Evolutionary conservation across 2,797 vertebrate species (phyloP).

Genomic region (Oceanodroma leucorhoa): DNA sequence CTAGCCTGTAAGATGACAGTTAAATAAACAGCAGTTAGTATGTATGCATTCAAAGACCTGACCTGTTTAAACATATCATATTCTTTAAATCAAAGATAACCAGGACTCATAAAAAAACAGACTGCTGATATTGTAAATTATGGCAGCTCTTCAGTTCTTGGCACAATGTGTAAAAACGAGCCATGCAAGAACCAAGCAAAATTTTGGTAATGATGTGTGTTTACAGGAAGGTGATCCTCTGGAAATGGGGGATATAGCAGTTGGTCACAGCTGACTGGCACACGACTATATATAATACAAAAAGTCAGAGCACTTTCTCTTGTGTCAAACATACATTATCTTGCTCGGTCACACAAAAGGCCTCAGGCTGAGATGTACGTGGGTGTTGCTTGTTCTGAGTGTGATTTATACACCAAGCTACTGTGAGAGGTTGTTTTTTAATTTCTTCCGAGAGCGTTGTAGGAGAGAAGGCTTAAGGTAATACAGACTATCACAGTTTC

Average conservation of each 20-base stretch:
- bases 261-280: not conserved
- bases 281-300: no score
- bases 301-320: not conserved
- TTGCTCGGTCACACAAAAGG: not conserved
- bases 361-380: not conserved
- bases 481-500: not conserved
- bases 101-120: not conserved
- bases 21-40: not conserved
- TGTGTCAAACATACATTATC: not conserved
- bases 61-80: not conserved
- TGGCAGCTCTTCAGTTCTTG: not conserved
- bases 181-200: not conserved
- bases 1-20: not conserved
- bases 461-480: not conserved
- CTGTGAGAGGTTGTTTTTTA: not conserved
- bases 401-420: not conserved
- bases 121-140: not conserved
- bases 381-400: not conserved
- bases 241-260: fast-evolving
- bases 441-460: not conserved
- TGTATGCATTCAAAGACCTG: not conserved
- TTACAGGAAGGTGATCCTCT: not conserved
- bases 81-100: not conserved
- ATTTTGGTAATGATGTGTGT: not conserved
- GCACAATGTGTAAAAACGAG: not conserved